Evolutionary conservation across 2,888 invertebrate genomes (phyloP), one percentile per base, ranked within the genome.

Genomic region (Oscheius myriophilus): DNA sequence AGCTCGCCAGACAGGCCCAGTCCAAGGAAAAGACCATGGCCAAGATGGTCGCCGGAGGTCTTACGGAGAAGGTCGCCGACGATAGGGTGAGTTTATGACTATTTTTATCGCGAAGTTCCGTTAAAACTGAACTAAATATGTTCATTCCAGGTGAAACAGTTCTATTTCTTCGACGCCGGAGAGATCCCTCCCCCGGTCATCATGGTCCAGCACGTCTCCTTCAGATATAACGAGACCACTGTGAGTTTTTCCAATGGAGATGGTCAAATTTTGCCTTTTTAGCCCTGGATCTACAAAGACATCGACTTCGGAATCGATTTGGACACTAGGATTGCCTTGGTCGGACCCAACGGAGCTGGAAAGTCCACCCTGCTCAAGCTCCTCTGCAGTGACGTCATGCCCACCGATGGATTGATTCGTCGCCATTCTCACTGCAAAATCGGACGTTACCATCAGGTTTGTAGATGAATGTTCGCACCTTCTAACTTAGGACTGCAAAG

Each of bases 21-120:
- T 96, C 96, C 75, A 98, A 98, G 89, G 98, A 99, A 88, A 99
- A 99, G 88, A 97, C 97, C 0, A 89, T 99, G 70, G 96, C 96
- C 26, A 98, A 98, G 89, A 99, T 99, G 98, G 95, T 99, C 16
- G 95, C 96, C 42, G 93, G 93, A 84, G 97, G 97, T 1, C 90
- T 98, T 26, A 97, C 97, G 0, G 96, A 97, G 87, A 95, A 93
- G 89, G 96, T 97, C 0, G 73, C 83, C 0, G 91, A 90, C 75
- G 98, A 99, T 87, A 96, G 95, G 83, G 78, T 73, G 18, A 26
- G n/a, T 18, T 53, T 58, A 39, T 67, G 12, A 26, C 33, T 14
- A 26, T 45, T 11, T 51, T 23, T n/a, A n/a, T n/a, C n/a, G n/a
- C n/a, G n/a, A n/a, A n/a, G n/a, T n/a, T n/a, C n/a, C n/a, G n/a